Evolutionary conservation across 2,888 invertebrate genomes (phyloP).

Genomic region (Watsonalla cultraria): DNA sequence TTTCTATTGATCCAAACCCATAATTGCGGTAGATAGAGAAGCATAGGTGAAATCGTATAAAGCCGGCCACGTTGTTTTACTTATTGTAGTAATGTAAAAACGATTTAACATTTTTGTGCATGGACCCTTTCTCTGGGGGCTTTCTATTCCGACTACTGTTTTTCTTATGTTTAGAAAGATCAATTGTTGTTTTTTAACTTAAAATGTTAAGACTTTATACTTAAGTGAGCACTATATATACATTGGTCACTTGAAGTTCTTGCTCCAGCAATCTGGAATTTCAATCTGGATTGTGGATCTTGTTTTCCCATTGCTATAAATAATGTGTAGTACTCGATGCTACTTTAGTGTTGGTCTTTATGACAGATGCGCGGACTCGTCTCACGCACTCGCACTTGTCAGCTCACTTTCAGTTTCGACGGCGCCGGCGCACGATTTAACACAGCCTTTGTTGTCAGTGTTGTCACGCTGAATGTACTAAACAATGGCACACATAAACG

Average conservation of each 20-base stretch:
- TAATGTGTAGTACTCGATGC: background rate
- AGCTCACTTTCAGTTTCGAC: constrained; percentile 58
- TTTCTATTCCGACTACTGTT: constrained; percentile 36
- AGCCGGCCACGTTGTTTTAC: constrained; percentile 43
- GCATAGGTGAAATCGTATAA: constrained; percentile 56
- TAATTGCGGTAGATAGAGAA: constrained; percentile 43
- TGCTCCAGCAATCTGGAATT: background rate
- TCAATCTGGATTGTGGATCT: background rate
- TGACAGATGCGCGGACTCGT: constrained; percentile 14
- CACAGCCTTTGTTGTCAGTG: constrained; percentile 40
- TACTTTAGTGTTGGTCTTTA: background rate
- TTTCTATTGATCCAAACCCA: constrained; percentile 32
- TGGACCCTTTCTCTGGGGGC: constrained; percentile 53
- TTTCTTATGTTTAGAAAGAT: background rate
- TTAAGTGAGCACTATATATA: background rate
- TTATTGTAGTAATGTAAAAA: constrained; percentile 52
- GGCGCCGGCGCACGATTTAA: constrained; percentile 40
- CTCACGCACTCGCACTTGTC: constrained; percentile 38
- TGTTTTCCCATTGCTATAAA: background rate
- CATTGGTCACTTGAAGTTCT: background rate
- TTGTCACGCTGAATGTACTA: constrained; percentile 34
- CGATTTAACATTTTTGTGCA: constrained; percentile 26
- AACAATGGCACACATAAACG: constrained; percentile 8
- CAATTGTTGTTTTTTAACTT: background rate
- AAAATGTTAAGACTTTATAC: background rate